Percentiles rank a stretch among this genome's conserved stretches.
Conservation (phyloP, 2,888 invertebrate genomes). For the Trissonchulus latispiculum region DNA sequence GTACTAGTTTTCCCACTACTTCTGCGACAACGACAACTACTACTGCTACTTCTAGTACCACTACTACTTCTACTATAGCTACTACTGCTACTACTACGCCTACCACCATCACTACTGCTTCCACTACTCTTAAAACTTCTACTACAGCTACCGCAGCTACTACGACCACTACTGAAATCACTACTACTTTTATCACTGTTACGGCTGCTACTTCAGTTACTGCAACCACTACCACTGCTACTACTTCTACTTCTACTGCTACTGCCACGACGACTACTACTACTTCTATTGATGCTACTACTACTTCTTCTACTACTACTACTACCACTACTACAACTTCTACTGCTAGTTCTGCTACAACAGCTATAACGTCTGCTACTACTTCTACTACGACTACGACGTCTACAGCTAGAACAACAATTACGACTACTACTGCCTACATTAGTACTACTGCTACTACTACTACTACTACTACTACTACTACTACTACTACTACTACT, state of each 20-base stretch:
- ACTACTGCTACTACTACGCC: too few species aligned
- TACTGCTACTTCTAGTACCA: constrained; percentile 13
- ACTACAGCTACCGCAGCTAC: constrained; percentile 17
- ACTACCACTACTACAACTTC: too few species aligned
- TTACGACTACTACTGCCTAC: constrained; percentile 15
- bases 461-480: constrained; percentile 18
- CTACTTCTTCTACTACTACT: too few species aligned
- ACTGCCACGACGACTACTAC: too few species aligned
- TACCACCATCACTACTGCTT: constrained; percentile 15
- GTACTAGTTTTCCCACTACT: constrained; percentile 13
- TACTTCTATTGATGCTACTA: too few species aligned
- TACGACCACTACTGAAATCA: constrained; percentile 15
- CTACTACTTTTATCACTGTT: constrained; percentile 19
- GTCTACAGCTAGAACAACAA: background rate
- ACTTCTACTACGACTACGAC: background rate
- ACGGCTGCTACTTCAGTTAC: constrained; percentile 1
- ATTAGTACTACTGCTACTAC: constrained; percentile 16
- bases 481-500: constrained; percentile 18
- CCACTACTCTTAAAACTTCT: constrained; percentile 14
- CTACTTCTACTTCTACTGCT: background rate
- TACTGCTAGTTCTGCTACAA: background rate
- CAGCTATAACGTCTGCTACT: too few species aligned
- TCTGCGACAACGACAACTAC: constrained; percentile 14
- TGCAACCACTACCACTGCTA: constrained; percentile 4
- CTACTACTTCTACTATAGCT: constrained; percentile 15